Evolutionary conservation across 2,113 vertebrate genomes (phyloP), one percentile per base, ranked within the genome.

Genomic region (Terrapene triunguis): DNA sequence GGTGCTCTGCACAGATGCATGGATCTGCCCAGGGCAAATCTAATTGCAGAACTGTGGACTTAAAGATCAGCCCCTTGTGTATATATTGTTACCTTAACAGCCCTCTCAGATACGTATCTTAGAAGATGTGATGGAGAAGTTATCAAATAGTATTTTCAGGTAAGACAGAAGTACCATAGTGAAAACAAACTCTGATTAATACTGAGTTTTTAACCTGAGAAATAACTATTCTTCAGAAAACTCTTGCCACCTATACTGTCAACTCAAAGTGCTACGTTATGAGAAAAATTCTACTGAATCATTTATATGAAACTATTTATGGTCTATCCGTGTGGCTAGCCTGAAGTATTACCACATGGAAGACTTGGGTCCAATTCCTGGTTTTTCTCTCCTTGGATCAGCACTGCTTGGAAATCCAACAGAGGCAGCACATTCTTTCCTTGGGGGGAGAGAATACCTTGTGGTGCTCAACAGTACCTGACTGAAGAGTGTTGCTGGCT

Each of bases 61-160:
- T 74, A 74, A 42, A 78, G 53, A n/a, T 82, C 35, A 21, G 22
- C 13, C 53, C n/a, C 27, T 79, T 69, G 17, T 86, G 83, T 69
- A 81, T 44, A 4, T 0, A 0, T 79, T 97, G 59, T 62, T 92
- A 82, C 98, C 98, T 98, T 99, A 97, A 99, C 98, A 50, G 17
- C 80, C 55, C 59, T 96, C 85, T 92, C 98, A 99, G 98, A 98
- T 98, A 98, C 98, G 98, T 50, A 99, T 99, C 97, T 96, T 99
- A 88, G 99, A 99, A 98, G 99, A 99, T 76, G 97, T 99, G 14
- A 98, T 99, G 98, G 99, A 99, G 88, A 99, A 99, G 98, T 97
- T 99, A 93, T 98, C 99, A 29, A 92, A 92, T 25, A 98, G 98
- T 42, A 88, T 99, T n/a, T 99, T 99, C 95, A 99, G 99, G 99